Evolutionary conservation across 1,140 invertebrate genomes (phyloP).

Genomic region (Brachionus rubens): DNA sequence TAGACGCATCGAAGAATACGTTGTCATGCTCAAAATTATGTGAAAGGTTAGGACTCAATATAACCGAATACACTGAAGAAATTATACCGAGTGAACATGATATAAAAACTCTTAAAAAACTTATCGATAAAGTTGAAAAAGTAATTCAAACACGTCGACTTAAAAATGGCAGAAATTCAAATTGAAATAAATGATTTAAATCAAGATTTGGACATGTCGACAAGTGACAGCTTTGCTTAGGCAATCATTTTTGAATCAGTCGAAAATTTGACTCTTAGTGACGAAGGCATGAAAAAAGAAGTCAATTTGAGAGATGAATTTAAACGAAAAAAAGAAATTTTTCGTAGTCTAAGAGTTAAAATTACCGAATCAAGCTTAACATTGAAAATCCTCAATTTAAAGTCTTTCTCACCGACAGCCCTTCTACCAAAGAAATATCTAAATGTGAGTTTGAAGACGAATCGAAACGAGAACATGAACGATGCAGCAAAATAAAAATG

Average conservation of each 20-base stretch:
- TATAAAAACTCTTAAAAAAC: not conserved
- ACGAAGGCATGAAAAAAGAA: conserved; percentile 7
- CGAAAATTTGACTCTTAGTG: not conserved
- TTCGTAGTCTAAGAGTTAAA: not conserved
- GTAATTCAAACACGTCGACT: not conserved
- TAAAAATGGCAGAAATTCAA: not conserved
- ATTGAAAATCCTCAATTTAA: not conserved
- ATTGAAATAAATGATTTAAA: not conserved
- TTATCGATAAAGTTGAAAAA: not conserved
- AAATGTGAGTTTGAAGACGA: not conserved
- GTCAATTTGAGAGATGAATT: conserved; percentile 3
- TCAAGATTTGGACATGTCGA: conserved; percentile 2
- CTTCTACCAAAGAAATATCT: not conserved
- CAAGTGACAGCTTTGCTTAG: not conserved
- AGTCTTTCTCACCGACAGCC: not conserved
- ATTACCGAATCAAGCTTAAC: conserved; percentile 16
- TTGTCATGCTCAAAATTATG: conserved; percentile 5
- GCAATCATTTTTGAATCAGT: conserved; percentile 25
- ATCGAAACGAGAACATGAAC: not conserved
- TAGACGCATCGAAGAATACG: conserved; percentile 17
- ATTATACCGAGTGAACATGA: conserved; percentile 19
- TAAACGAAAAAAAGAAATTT: not conserved
- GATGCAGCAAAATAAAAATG: conserved; percentile 34
- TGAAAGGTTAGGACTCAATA: not conserved
- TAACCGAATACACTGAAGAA: not conserved